Evolutionary conservation across 2,888 invertebrate genomes (phyloP).

Genomic region (Drosophila kambysellisi): DNA sequence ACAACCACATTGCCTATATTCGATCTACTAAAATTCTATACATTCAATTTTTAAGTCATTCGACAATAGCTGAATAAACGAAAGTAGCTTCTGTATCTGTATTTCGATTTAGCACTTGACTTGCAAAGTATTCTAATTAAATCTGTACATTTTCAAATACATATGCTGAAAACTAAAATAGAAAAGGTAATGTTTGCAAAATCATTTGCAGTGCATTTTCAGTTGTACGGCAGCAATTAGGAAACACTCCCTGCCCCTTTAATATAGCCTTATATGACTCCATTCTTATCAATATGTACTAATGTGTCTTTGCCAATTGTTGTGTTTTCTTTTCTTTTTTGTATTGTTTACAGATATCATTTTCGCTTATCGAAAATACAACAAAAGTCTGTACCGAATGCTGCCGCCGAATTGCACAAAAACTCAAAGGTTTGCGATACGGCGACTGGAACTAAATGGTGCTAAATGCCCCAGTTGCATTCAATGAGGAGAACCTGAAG

Average conservation of each 20-base stretch:
- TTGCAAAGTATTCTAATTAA: neutral
- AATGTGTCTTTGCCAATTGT: slow-evolving; percentile 38
- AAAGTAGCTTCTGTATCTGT: neutral
- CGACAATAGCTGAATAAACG: neutral
- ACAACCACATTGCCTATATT: neutral
- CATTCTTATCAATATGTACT: slow-evolving; percentile 53
- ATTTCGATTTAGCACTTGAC: neutral
- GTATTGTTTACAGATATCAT: slow-evolving; percentile 76
- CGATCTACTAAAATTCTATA: neutral
- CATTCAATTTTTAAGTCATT: neutral
- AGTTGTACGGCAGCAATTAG: neutral
- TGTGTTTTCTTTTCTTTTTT: slow-evolving; percentile 36
- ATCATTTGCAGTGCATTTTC: neutral
- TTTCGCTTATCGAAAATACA: slow-evolving; percentile 80
- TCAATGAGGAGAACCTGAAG: slow-evolving; percentile 55
- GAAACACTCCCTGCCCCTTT: neutral
- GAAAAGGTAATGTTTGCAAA: neutral
- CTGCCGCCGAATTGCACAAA: slow-evolving; percentile 62
- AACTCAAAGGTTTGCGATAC: slow-evolving; percentile 55
- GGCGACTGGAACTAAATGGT: slow-evolving; percentile 55
- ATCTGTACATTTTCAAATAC: neutral
- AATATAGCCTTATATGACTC: slow-evolving; percentile 10
- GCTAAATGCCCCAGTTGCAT: slow-evolving; percentile 54
- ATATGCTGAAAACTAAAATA: neutral
- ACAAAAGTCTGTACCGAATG: slow-evolving; percentile 70